Evolutionary conservation across 2,113 vertebrate species (phyloP).

Genomic region (Lipophrys pholis): DNA sequence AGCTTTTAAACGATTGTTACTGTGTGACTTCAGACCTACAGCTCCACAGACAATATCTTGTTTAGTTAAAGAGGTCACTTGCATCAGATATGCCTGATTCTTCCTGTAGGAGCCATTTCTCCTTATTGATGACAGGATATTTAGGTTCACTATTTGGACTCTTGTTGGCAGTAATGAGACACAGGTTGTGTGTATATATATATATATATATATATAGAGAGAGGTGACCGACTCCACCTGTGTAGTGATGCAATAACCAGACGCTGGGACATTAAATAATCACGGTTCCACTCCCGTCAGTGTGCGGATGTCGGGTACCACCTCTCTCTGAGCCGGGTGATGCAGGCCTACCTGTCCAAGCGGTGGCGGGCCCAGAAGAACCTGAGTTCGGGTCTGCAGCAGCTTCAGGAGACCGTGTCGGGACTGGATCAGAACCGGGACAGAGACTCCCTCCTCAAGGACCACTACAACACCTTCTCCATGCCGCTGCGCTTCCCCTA

Average conservation of each 20-base stretch:
- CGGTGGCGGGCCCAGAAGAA: constrained; percentile 81
- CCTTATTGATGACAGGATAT: too few species aligned
- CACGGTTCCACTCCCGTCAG: constrained; percentile 63
- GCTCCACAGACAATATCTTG: neutral
- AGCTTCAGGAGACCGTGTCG: constrained; percentile 80
- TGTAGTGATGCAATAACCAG: neutral
- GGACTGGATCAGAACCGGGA: constrained; percentile 85
- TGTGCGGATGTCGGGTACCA: constrained; percentile 90
- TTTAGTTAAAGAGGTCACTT: neutral
- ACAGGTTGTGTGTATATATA: too few species aligned
- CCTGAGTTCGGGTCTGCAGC: constrained; percentile 80
- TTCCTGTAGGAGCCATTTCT: too few species aligned
- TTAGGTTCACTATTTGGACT: too few species aligned
- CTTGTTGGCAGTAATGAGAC: too few species aligned
- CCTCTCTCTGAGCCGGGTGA: constrained; percentile 81
- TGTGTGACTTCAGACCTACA: neutral
- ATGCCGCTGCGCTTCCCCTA: constrained; percentile 86
- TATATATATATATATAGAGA: too few species aligned
- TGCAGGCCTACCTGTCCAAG: constrained; percentile 82
- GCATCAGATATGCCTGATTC: too few species aligned
- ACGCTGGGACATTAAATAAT: neutral
- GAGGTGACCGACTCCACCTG: too few species aligned
- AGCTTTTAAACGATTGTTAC: neutral
- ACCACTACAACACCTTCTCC: constrained; percentile 85
- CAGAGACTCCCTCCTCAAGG: constrained; percentile 85